Evolutionary conservation across 2,797 vertebrate genomes (phyloP).

Genomic region (Luscinia luscinia): DNA sequence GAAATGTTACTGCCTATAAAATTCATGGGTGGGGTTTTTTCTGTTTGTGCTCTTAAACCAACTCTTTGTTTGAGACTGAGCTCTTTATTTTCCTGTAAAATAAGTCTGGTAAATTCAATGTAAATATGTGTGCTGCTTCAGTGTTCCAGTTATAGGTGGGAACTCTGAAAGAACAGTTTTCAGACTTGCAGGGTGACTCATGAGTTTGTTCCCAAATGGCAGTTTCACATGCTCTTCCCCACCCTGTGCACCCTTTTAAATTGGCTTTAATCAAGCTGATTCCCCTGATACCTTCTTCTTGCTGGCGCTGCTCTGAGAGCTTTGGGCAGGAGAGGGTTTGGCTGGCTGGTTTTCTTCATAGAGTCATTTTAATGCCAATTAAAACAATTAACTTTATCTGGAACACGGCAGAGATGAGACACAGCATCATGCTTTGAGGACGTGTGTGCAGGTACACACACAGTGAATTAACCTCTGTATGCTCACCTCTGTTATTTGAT

Average conservation of each 20-base stretch:
- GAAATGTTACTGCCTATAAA: background rate
- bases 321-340: background rate
- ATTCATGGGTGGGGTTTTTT: background rate
- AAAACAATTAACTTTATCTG: constrained; percentile 39
- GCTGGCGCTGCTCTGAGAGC: background rate
- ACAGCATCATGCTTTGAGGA: background rate
- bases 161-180: background rate
- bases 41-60: background rate
- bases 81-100: background rate
- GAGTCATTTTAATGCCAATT: background rate
- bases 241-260: background rate
- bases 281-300: background rate
- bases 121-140: background rate
- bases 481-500: background rate
- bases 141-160: background rate
- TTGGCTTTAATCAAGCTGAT: background rate
- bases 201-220: background rate
- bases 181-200: background rate
- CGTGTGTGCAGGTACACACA: background rate
- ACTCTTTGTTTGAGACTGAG: background rate
- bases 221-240: background rate
- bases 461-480: background rate
- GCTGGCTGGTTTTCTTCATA: background rate
- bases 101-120: background rate
- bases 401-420: background rate